phyloP scores from a whole-genome alignment of 1,140 invertebrate genomes.

The Paracyclopina nana region DNA sequence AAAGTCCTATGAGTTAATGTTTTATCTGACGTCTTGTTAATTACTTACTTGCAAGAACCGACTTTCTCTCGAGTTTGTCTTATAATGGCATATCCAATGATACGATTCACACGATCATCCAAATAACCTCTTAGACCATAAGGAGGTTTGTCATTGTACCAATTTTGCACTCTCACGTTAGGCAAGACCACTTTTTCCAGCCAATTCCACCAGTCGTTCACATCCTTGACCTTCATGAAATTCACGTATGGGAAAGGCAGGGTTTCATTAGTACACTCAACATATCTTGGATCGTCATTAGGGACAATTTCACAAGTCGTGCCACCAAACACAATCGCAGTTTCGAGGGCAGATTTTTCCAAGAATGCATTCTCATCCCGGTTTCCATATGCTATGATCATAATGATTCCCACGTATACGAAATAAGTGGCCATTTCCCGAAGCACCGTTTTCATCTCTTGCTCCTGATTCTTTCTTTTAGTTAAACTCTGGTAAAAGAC shows the following conservation, averaged over 20 bases:
- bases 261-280: not conserved
- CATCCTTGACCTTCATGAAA: constrained; percentile 9
- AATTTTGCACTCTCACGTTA: constrained; percentile 11
- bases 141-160: constrained; percentile 15
- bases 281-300: constrained; percentile 3
- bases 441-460: constrained; percentile 29
- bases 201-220: constrained; percentile 15
- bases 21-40: not conserved
- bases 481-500: constrained; percentile 7
- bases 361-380: constrained; percentile 26
- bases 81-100: constrained; percentile 34
- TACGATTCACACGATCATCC: constrained; percentile 31
- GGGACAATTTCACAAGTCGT: constrained; percentile 13
- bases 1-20: not conserved
- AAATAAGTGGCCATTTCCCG: constrained; percentile 30
- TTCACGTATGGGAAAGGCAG: not conserved
- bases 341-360: constrained; percentile 27
- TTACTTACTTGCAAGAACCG: constrained; percentile 23
- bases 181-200: constrained; percentile 5
- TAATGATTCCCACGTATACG: constrained; percentile 31
- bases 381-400: constrained; percentile 30
- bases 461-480: constrained; percentile 23
- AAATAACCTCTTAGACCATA: constrained; percentile 21
- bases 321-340: constrained; percentile 25
- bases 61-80: constrained; percentile 29